phyloP scores from a whole-genome alignment of 2,888 invertebrate genomes.

The Cynaeus angustus region DNA sequence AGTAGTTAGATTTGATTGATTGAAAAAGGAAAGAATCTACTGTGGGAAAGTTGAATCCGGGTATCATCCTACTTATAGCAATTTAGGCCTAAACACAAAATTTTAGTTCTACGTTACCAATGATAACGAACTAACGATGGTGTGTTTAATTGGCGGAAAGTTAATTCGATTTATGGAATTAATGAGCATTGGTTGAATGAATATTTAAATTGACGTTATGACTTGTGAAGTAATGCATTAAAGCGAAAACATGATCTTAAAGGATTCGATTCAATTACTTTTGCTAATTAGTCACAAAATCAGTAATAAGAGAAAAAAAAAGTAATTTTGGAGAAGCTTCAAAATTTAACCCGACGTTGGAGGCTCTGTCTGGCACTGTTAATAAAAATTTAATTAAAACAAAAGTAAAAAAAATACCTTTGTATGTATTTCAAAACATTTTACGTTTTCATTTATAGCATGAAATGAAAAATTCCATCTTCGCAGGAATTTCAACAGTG shows the following conservation, averaged over 20 bases:
- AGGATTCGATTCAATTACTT: background rate
- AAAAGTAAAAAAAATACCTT: no score
- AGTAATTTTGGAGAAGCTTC: no score
- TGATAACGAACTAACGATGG: conserved; percentile 23
- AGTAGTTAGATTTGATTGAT: conserved; percentile 41
- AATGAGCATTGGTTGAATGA: conserved; percentile 41
- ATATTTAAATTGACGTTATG: conserved; percentile 26
- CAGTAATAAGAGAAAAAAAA: no score
- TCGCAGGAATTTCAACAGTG: no score
- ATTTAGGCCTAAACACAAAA: conserved; percentile 13
- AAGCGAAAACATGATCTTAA: conserved; percentile 11
- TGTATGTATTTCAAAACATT: no score
- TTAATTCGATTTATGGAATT: conserved; percentile 41
- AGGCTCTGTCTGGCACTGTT: no score
- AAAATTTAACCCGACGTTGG: no score
- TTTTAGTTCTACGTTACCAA: conserved; percentile 1
- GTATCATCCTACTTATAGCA: background rate
- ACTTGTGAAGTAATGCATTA: conserved; percentile 7
- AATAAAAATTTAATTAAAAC: no score
- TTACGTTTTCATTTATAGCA: no score
- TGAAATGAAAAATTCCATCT: no score
- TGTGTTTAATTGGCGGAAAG: conserved; percentile 35
- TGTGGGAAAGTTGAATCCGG: no score
- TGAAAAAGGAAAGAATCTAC: conserved; percentile 2
- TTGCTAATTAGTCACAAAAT: conserved; percentile 3